Evolutionary conservation across 2,888 invertebrate species (phyloP).

Genomic region (Darwinula stevensoni): DNA sequence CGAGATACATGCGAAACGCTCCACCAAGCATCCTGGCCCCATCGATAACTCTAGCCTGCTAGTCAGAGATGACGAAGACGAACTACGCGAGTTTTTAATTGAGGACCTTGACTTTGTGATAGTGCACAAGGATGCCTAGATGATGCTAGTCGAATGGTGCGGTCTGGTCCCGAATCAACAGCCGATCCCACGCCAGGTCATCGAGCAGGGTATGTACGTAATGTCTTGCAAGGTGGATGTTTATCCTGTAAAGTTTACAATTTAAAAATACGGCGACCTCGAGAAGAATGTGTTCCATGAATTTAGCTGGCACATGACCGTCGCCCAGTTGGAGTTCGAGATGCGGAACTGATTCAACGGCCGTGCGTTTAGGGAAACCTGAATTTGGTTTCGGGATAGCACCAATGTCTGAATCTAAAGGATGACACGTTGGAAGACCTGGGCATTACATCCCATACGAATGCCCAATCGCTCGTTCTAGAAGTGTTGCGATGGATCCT

Average conservation of each 20-base stretch:
- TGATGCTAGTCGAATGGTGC: background rate
- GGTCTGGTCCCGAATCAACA: background rate
- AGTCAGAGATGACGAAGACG: too few relatives aligned
- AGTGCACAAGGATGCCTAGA: background rate
- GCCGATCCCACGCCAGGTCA: constrained; percentile 12
- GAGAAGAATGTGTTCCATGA: constrained; percentile 14
- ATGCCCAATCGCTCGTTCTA: constrained; percentile 17
- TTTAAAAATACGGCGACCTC: constrained; percentile 17
- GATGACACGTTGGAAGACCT: constrained; percentile 18
- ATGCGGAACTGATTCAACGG: constrained; percentile 17
- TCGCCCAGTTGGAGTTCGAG: constrained; percentile 12
- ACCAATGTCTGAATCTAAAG: constrained; percentile 15
- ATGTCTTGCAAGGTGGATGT: constrained; percentile 16
- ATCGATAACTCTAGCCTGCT: too few relatives aligned
- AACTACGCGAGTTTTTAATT: background rate
- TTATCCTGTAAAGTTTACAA: constrained; percentile 15
- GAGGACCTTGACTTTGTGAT: background rate
- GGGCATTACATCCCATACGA: constrained; percentile 16
- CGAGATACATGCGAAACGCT: too few relatives aligned
- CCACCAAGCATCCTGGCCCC: background rate
- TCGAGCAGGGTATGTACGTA: constrained; percentile 18
- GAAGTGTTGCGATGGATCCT: constrained; percentile 19
- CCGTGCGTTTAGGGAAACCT: constrained; percentile 15
- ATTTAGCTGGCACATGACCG: constrained; percentile 13
- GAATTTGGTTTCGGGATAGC: constrained; percentile 19